These are phyloP conservation scores for Stomatorhinus ivindoensis DNA, from an alignment of 2,113 vertebrate species.

Conservation along the genomic window DNA sequence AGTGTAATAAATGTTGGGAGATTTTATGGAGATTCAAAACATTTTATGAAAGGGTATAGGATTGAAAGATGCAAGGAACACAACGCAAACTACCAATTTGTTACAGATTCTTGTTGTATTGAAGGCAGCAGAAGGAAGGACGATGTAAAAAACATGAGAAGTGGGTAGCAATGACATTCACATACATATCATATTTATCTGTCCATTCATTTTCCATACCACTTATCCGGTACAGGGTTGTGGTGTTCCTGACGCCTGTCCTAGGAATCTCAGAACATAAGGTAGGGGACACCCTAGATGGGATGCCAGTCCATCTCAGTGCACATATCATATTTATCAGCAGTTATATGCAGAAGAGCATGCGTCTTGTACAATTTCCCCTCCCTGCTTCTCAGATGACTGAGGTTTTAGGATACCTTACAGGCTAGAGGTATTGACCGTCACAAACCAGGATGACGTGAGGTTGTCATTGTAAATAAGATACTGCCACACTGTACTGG, in stretches of 20 bases:
- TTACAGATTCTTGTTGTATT: background rate
- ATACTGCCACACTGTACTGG: background rate
- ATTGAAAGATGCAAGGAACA: background rate
- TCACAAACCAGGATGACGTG: background rate
- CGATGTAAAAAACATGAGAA: background rate
- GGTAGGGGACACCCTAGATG: background rate
- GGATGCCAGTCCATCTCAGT: background rate
- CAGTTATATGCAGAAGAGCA: background rate
- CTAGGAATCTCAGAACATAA: background rate
- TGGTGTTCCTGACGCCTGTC: background rate
- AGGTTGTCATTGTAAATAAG: background rate
- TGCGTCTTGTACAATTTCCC: background rate
- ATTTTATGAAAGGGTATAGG: background rate
- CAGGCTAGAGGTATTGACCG: background rate
- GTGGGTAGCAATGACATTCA: background rate
- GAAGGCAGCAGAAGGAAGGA: background rate
- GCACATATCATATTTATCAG: constrained; percentile 2
- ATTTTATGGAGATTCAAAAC: background rate
- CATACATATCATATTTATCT: background rate
- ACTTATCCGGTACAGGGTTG: background rate
- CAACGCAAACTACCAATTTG: background rate
- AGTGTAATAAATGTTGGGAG: background rate
- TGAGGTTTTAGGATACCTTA: background rate
- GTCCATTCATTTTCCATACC: background rate
- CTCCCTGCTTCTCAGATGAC: background rate